A percentile compares a stretch with the other conserved stretches of the same genome.
Evolutionary conservation across 2,113 vertebrate genomes (phyloP).

Genomic region (Pyrgilauda ruficollis): DNA sequence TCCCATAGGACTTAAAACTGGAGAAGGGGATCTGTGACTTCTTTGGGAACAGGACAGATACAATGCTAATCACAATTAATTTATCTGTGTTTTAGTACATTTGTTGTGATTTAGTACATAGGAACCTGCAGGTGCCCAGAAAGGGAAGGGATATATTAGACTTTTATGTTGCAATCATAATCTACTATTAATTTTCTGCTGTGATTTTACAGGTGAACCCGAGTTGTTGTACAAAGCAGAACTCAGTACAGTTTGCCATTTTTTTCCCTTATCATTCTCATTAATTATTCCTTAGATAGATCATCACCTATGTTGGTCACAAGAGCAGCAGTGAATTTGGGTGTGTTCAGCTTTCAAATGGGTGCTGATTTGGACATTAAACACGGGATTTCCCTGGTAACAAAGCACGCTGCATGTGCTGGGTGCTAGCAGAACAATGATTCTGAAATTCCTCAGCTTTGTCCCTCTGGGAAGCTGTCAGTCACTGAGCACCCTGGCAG

Average conservation of each 20-base stretch:
- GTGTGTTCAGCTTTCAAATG: background rate
- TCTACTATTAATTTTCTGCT: background rate
- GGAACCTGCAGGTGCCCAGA: background rate
- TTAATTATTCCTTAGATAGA: background rate
- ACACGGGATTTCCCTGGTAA: background rate
- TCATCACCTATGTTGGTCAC: background rate
- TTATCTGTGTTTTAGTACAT: background rate
- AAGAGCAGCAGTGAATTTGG: background rate
- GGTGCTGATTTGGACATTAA: background rate
- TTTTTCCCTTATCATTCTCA: fast-evolving
- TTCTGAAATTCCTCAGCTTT: background rate
- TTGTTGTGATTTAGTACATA: background rate
- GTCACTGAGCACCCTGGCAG: background rate
- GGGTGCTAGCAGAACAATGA: background rate
- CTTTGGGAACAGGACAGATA: background rate
- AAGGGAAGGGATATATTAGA: background rate
- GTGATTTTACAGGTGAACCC: background rate
- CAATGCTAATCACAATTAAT: background rate
- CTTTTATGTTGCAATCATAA: background rate
- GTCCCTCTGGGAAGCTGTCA: background rate
- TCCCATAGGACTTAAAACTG: background rate
- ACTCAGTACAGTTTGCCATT: background rate
- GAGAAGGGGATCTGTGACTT: background rate
- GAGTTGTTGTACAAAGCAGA: background rate
- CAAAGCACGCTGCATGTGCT: background rate